Conservation (phyloP, 2,113 vertebrate species). For the Mystacornis crossleyi region DNA sequence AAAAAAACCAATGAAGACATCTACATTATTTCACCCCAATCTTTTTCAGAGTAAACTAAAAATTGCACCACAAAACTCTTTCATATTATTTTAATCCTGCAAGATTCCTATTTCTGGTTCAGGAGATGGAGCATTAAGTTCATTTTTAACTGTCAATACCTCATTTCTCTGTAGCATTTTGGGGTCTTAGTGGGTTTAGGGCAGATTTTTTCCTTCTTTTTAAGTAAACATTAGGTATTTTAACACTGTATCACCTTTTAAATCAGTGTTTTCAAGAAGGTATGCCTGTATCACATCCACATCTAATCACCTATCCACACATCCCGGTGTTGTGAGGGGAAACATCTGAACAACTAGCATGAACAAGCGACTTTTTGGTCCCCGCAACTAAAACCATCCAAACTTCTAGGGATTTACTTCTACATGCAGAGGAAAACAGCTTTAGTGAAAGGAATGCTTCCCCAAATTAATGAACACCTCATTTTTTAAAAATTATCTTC, state of each 20-base stretch:
- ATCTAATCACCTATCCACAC: neutral
- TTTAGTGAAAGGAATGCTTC: neutral
- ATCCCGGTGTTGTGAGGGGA: neutral
- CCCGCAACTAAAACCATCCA: neutral
- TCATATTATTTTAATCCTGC: neutral
- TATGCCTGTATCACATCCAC: neutral
- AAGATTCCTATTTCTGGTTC: neutral
- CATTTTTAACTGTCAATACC: neutral
- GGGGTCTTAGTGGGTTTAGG: neutral
- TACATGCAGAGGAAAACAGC: neutral
- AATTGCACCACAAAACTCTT: neutral
- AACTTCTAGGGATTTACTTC: neutral
- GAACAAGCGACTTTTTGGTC: neutral
- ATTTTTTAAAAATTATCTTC: neutral
- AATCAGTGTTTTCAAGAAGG: neutral
- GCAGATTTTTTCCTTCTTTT: neutral
- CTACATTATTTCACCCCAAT: fast-evolving
- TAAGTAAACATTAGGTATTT: neutral
- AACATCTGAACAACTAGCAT: neutral
- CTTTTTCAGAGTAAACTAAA: neutral
- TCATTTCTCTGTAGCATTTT: neutral
- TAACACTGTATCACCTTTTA: neutral
- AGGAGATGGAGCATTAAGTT: neutral
- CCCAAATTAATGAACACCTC: neutral
- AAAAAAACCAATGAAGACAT: fast-evolving